These are phyloP conservation scores for Chloroceryle amazona DNA, from an alignment of 2,797 vertebrate genomes.

Conservation along the genomic window DNA sequence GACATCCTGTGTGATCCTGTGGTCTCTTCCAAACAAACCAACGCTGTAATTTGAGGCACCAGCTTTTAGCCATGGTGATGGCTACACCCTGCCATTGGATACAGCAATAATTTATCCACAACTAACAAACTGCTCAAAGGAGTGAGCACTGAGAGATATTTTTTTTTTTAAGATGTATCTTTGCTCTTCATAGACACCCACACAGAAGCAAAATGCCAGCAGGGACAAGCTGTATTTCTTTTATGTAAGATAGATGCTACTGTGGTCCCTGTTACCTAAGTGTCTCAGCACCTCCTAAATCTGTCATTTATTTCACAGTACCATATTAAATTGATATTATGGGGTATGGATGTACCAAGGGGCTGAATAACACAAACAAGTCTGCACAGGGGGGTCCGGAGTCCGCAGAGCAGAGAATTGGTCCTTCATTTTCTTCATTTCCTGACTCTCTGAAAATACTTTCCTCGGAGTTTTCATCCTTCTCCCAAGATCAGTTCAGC, in stretches of 20 bases:
- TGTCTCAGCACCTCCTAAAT: slow-evolving; percentile 8
- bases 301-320: slow-evolving; percentile 21
- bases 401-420: not conserved
- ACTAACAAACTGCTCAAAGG: not conserved
- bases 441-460: not conserved
- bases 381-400: not conserved
- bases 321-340: not conserved
- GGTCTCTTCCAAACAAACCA: not conserved
- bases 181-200: not conserved
- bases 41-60: not conserved
- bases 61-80: not conserved
- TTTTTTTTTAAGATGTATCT: not conserved
- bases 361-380: not conserved
- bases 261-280: slow-evolving; percentile 18
- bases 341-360: not conserved
- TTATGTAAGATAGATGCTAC: slow-evolving; percentile 43
- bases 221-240: slow-evolving; percentile 50
- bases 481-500: not conserved
- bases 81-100: accelerated
- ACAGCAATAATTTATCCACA: not conserved
- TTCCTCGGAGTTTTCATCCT: not conserved
- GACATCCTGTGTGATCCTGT: too few species aligned
- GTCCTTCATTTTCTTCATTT: not conserved
- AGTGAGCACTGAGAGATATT: not conserved
- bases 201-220: slow-evolving; percentile 43